Evolutionary conservation across 2,888 invertebrate genomes (phyloP), one percentile per base, ranked within the genome.

Genomic region (Vannuccia rotundouncinata): DNA sequence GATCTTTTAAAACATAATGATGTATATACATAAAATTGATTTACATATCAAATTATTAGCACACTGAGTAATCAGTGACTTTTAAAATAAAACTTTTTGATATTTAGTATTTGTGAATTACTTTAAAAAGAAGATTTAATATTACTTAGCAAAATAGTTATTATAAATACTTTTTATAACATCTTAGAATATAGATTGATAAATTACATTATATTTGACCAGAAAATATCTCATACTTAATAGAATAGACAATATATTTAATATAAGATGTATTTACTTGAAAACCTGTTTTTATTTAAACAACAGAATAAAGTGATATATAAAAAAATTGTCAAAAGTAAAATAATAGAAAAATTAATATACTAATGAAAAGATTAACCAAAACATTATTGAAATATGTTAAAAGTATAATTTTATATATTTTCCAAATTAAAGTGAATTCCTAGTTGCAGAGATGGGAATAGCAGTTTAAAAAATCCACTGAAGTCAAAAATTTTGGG

Each of bases 1-100:
- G 13, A 66, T 66, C 66, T 66, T 66, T 66, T 66, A 66, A 66
- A 66, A 66, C 66, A 66, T 66, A 66, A 66, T 66, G 66, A n/a
- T 66, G 66, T 27, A 66, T 66, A 66, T 66, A 22, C n/a, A n/a
- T n/a, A n/a, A n/a, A n/a, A n/a, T n/a, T n/a, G n/a, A n/a, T n/a
- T n/a, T n/a, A n/a, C n/a, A n/a, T n/a, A n/a, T n/a, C n/a, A n/a
- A n/a, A n/a, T n/a, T n/a, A n/a, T n/a, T n/a, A n/a, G n/a, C n/a
- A n/a, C 25, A 66, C 66, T 66, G 66, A 22, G 66, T 66, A 66
- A 66, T 66, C 66, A 66, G 66, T 22, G 66, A 66, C 66, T 66
- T 45, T 45, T 45, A 13, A 45, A 45, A 45, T 45, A 45, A 45
- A 45, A 45, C 45, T 45, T 45, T 45, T 45, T 17, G 45, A 45